Evolutionary conservation across 2,888 invertebrate species (phyloP).

Genomic region (Notodonta dromedarius): DNA sequence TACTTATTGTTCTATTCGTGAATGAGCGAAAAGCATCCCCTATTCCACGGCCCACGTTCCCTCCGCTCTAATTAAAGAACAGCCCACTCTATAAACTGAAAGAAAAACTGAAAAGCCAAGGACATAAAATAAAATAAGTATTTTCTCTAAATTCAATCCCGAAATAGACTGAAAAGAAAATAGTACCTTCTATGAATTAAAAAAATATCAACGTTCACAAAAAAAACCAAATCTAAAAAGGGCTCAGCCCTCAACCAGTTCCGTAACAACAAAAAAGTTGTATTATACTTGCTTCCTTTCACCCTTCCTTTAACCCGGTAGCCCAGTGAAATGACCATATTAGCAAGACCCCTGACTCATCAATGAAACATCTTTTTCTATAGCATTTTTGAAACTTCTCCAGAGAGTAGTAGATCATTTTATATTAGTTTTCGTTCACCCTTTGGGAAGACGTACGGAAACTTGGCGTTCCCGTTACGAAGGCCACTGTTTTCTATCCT

Average conservation of each 20-base stretch:
- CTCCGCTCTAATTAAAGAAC: too few species aligned
- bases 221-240: conserved; percentile 12
- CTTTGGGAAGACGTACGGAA: conserved; percentile 70
- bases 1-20: too few species aligned
- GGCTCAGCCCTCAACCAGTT: conserved; percentile 23
- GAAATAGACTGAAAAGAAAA: too few species aligned
- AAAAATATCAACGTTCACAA: neutral
- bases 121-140: too few species aligned
- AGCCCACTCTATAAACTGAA: too few species aligned
- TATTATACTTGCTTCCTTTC: conserved; percentile 36
- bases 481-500: conserved; percentile 47
- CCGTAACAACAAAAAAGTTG: conserved; percentile 26
- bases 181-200: too few species aligned
- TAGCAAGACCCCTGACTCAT: conserved; percentile 39
- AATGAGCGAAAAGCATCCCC: too few species aligned
- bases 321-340: conserved; percentile 60
- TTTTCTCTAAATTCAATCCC: too few species aligned
- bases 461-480: conserved; percentile 67
- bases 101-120: too few species aligned
- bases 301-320: conserved; percentile 63
- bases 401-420: conserved; percentile 56
- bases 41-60: too few species aligned
- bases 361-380: conserved; percentile 41
- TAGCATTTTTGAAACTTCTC: conserved; percentile 27
- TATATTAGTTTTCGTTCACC: conserved; percentile 49